Evolutionary conservation across 2,797 vertebrate genomes (phyloP).

Genomic region (Sebastes vulpes): DNA sequence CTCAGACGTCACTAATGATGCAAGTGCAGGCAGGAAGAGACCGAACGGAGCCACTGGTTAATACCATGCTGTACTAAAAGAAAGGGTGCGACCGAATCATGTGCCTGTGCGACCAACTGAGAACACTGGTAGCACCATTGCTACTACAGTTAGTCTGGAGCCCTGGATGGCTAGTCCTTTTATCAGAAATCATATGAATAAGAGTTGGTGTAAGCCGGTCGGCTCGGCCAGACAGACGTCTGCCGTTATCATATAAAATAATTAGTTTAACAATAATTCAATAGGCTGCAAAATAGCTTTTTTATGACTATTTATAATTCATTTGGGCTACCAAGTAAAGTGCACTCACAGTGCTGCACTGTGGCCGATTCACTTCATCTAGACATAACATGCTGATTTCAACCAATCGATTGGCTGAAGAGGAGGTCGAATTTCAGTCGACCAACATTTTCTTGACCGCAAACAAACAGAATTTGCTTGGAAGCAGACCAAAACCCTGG

Average conservation of each 20-base stretch:
- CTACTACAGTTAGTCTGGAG: too few relatives aligned
- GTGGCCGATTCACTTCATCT: not conserved
- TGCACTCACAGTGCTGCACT: not conserved
- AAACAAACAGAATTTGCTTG: not conserved
- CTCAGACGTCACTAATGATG: too few relatives aligned
- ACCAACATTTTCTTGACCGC: not conserved
- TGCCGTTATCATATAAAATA: not conserved
- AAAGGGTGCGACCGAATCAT: too few relatives aligned
- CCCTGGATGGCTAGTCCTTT: not conserved
- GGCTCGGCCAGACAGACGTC: not conserved
- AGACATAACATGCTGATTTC: not conserved
- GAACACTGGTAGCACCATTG: too few relatives aligned
- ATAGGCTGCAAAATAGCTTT: not conserved
- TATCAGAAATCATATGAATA: not conserved
- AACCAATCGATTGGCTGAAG: not conserved
- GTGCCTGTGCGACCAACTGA: too few relatives aligned
- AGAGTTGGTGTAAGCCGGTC: not conserved
- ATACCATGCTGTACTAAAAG: too few relatives aligned
- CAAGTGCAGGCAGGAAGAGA: too few relatives aligned
- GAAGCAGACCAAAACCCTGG: not conserved
- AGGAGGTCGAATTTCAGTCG: not conserved
- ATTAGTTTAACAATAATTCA: not conserved
- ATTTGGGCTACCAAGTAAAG: not conserved
- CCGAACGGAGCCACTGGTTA: too few relatives aligned
- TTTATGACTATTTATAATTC: not conserved